Conservation (phyloP, 2,113 vertebrate genomes). For the Poecilia latipinna region DNA sequence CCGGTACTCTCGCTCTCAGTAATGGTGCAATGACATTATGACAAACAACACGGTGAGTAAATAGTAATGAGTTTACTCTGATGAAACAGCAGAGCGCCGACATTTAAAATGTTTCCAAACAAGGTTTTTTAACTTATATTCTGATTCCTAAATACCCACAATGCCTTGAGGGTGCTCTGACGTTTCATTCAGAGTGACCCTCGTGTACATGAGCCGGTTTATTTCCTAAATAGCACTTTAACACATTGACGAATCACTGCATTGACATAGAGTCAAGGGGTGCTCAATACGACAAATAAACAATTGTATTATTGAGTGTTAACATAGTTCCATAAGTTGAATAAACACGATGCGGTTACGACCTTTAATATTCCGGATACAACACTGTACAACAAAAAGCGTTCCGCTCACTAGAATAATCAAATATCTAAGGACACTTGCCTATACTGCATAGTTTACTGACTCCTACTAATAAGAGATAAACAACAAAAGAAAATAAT, state of each 20-base stretch:
- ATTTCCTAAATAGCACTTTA: too few species aligned
- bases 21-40: fast-evolving
- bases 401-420: constrained; percentile 34
- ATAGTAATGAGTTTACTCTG: too few species aligned
- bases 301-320: too few species aligned
- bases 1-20: background rate
- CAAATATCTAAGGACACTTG: too few species aligned
- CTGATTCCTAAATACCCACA: constrained; percentile 9
- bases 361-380: constrained; percentile 18
- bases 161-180: constrained; percentile 38
- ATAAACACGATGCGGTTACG: background rate
- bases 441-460: too few species aligned
- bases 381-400: fast-evolving
- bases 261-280: too few species aligned
- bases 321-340: background rate
- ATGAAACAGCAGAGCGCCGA: fast-evolving
- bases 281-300: too few species aligned
- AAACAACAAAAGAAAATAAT: too few species aligned
- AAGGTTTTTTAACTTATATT: background rate
- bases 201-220: too few species aligned
- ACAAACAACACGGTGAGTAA: fast-evolving
- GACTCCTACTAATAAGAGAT: too few species aligned
- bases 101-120: background rate
- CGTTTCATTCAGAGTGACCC: background rate
- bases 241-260: too few species aligned